phyloP scores from a whole-genome alignment of 2,888 invertebrate genomes.

The Dysmachus trigonus region DNA sequence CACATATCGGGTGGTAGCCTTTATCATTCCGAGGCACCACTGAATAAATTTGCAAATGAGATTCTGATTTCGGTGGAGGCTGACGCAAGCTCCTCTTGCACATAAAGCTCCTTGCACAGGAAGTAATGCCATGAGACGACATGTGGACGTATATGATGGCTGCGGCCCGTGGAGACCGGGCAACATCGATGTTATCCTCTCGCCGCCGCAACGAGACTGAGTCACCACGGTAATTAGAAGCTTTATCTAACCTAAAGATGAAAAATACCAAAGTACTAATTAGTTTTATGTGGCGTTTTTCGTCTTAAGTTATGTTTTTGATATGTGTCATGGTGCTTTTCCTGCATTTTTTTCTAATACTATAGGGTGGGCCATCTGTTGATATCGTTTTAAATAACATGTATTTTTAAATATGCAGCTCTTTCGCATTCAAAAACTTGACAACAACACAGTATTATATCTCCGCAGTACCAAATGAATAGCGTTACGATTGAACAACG shows the following conservation, averaged over 20 bases:
- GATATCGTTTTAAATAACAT: too few species aligned
- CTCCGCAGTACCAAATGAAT: too few species aligned
- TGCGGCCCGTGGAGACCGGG: conserved; percentile 73
- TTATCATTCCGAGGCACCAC: background rate
- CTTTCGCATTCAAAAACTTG: too few species aligned
- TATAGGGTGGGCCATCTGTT: too few species aligned
- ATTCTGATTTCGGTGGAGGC: background rate
- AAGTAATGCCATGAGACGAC: conserved; percentile 60
- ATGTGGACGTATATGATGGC: conserved; percentile 82
- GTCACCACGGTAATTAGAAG: conserved; percentile 60
- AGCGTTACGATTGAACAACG: too few species aligned
- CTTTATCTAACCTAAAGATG: background rate
- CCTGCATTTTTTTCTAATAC: too few species aligned
- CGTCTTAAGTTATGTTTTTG: background rate
- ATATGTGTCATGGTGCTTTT: background rate
- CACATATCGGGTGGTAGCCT: background rate
- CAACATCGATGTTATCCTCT: conserved; percentile 63
- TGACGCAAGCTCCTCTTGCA: background rate
- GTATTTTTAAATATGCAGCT: background rate
- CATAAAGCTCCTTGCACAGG: background rate
- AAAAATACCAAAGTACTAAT: background rate
- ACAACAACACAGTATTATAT: too few species aligned
- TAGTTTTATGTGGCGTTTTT: background rate
- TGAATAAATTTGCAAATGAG: background rate
- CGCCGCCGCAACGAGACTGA: conserved; percentile 61